Conservation (phyloP, 2,888 invertebrate species). For the Schizotus pectinicornis region DNA sequence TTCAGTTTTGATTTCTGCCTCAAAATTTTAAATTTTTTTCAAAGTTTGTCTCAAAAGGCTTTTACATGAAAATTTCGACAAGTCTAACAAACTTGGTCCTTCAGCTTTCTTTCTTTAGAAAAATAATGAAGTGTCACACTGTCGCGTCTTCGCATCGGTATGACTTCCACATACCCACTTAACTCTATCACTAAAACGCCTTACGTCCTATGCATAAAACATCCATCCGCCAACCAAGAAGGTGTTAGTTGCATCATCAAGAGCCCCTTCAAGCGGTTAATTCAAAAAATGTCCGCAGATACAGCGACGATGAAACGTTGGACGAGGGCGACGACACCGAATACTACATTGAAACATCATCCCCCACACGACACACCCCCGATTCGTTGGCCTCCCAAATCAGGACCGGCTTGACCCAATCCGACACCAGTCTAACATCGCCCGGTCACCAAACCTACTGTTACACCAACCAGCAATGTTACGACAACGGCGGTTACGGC, state of each 20-base stretch:
- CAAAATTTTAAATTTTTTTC: too few relatives aligned
- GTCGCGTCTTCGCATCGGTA: too few relatives aligned
- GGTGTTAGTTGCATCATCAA: not conserved
- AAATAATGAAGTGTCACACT: too few relatives aligned
- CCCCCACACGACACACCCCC: slow-evolving; percentile 46
- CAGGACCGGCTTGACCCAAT: slow-evolving; percentile 78
- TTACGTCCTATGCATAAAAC: too few relatives aligned
- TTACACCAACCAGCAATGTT: slow-evolving; percentile 81
- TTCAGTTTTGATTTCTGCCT: too few relatives aligned
- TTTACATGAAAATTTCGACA: too few relatives aligned
- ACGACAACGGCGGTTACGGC: slow-evolving; percentile 75
- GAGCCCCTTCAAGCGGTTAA: not conserved
- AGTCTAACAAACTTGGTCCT: too few relatives aligned
- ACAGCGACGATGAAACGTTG: slow-evolving; percentile 52
- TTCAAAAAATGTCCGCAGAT: slow-evolving; percentile 37
- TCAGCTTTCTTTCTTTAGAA: too few relatives aligned
- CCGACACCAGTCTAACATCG: slow-evolving; percentile 74
- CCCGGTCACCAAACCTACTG: slow-evolving; percentile 77
- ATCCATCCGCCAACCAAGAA: not conserved
- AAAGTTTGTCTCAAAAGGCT: too few relatives aligned
- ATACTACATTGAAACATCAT: slow-evolving; percentile 51
- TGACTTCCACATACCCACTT: too few relatives aligned
- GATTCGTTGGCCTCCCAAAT: slow-evolving; percentile 55
- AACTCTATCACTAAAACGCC: too few relatives aligned
- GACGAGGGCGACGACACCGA: slow-evolving; percentile 51